These are phyloP conservation scores for Xenotilapia leptura DNA, from an alignment of 2,113 vertebrate species.

Conservation along the genomic window DNA sequence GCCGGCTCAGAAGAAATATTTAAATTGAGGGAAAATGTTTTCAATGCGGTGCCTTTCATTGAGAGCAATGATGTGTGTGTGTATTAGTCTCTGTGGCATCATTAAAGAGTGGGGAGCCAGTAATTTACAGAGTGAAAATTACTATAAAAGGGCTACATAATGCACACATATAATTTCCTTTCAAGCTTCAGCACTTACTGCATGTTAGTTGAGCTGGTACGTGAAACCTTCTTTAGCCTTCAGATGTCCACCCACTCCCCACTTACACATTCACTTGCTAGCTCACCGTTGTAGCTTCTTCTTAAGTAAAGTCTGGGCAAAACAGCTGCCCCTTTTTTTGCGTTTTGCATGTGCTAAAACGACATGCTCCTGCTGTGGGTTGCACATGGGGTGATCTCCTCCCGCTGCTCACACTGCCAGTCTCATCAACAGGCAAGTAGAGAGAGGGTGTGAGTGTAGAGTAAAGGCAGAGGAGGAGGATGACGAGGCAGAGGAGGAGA, in stretches of 20 bases:
- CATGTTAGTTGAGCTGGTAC: background rate
- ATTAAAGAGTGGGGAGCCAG: background rate
- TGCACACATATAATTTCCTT: background rate
- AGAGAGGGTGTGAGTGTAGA: constrained; percentile 34
- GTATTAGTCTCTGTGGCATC: background rate
- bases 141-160: background rate
- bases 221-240: background rate
- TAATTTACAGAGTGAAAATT: background rate
- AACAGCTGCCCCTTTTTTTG: background rate
- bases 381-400: constrained; percentile 12
- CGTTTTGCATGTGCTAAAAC: constrained; percentile 19
- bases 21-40: background rate
- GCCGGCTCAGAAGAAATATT: background rate
- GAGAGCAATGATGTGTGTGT: background rate
- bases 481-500: constrained; percentile 31
- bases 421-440: constrained; percentile 40
- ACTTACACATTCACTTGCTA: background rate
- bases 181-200: background rate
- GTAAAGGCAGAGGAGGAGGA: constrained; percentile 37
- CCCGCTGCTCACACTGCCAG: constrained; percentile 8
- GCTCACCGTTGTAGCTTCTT: background rate
- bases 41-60: constrained; percentile 7
- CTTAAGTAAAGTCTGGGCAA: background rate
- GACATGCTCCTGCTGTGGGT: constrained; percentile 10
- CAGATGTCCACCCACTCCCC: background rate